These are phyloP conservation scores for Bruchidius siliquastri DNA, from an alignment of 2,888 invertebrate genomes.

Conservation along the genomic window DNA sequence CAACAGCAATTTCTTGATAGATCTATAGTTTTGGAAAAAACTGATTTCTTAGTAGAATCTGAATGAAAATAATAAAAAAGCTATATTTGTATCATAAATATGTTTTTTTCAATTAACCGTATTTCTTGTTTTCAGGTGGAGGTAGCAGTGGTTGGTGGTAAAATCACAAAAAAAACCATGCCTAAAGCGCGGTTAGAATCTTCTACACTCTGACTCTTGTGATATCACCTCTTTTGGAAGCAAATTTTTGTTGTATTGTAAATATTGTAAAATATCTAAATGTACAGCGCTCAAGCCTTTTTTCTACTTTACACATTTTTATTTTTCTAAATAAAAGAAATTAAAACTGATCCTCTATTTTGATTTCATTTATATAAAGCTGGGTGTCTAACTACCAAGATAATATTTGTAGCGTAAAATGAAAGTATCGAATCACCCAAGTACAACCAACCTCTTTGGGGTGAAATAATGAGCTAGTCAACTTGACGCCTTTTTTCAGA, in stretches of 20 bases:
- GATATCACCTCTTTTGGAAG: not conserved
- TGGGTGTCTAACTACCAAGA: too few species aligned
- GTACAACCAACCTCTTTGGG: too few species aligned
- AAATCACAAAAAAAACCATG: not conserved
- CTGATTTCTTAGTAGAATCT: too few species aligned
- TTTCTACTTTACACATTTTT: not conserved
- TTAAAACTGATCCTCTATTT: not conserved
- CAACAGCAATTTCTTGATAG: too few species aligned
- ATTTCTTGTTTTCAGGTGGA: not conserved
- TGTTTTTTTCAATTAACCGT: not conserved
- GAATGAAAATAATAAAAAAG: too few species aligned
- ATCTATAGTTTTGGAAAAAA: too few species aligned
- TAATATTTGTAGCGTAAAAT: too few species aligned
- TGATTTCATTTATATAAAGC: not conserved
- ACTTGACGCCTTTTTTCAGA: too few species aligned
- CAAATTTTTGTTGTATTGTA: not conserved
- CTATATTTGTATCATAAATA: too few species aligned
- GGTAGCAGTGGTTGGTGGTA: not conserved
- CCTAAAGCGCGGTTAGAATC: not conserved
- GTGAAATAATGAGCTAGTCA: too few species aligned
- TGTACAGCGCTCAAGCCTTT: not conserved
- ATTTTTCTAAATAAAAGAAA: not conserved
- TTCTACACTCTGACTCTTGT: not conserved
- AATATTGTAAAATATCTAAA: not conserved
- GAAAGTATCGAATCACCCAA: too few species aligned